Evolutionary conservation across 1,140 invertebrate genomes (phyloP).

Genomic region (Thaumatotibia leucotreta): DNA sequence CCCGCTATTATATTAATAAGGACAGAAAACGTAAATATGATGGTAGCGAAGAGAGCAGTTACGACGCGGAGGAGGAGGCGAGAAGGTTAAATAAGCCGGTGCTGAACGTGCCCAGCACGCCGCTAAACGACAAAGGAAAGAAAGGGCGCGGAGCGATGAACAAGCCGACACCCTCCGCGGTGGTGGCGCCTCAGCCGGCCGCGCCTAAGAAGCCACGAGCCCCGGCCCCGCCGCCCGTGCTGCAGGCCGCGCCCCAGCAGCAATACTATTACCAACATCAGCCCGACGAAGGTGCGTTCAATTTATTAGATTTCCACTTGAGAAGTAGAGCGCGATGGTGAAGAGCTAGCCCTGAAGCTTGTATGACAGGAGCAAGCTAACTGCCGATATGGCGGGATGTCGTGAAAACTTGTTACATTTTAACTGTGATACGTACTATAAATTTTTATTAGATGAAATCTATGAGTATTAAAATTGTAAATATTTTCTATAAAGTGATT

Average conservation of each 20-base stretch:
- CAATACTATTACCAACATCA: constrained; percentile 77
- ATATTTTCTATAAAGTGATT: constrained; percentile 67
- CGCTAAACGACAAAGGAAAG: constrained; percentile 64
- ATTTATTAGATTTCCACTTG: constrained; percentile 77
- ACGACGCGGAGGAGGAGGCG: constrained; percentile 80
- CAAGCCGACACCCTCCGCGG: constrained; percentile 47
- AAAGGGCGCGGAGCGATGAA: constrained; percentile 50
- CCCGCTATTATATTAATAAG: constrained; percentile 85
- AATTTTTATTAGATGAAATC: constrained; percentile 73
- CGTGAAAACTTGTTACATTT: constrained; percentile 76
- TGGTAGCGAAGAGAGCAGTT: constrained; percentile 80
- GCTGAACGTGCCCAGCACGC: constrained; percentile 77
- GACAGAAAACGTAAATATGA: constrained; percentile 83
- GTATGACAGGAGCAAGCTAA: constrained; percentile 77
- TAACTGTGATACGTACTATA: constrained; percentile 76
- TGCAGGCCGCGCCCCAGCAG: constrained; percentile 67
- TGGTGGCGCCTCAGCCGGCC: constrained; percentile 59
- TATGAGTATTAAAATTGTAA: constrained; percentile 66
- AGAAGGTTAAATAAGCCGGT: constrained; percentile 69
- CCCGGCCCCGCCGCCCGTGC: constrained; percentile 66
- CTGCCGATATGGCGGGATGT: constrained; percentile 48
- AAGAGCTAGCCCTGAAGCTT: constrained; percentile 77
- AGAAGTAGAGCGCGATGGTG: constrained; percentile 77
- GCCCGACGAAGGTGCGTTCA: constrained; percentile 77
- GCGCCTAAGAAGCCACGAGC: constrained; percentile 72